Conservation (phyloP, 2,113 vertebrate species). For the Serinus canaria region DNA sequence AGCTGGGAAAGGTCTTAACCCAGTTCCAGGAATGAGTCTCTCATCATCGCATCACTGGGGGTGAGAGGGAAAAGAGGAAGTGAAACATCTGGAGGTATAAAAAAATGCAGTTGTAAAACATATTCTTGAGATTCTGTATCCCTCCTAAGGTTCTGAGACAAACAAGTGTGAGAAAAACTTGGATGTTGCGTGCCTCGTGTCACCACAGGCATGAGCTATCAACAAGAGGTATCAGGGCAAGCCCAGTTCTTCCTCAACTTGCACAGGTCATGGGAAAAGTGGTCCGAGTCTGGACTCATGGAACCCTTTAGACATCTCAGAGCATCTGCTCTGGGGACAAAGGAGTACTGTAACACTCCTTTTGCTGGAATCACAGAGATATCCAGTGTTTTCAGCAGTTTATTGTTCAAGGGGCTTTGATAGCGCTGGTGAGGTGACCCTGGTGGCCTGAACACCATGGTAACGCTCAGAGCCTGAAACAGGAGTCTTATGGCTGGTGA, state of each 20-base stretch:
- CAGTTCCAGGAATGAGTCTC: background rate
- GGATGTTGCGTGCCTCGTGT: background rate
- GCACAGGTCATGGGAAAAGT: background rate
- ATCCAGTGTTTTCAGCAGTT: background rate
- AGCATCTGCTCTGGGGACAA: background rate
- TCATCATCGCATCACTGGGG: background rate
- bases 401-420: background rate
- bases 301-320: background rate
- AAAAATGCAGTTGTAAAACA: background rate
- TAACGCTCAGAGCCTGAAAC: background rate
- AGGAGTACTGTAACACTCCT: background rate
- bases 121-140: background rate
- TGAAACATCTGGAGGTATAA: background rate
- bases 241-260: background rate
- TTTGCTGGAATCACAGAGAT: background rate
- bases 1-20: background rate
- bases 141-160: background rate
- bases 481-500: background rate
- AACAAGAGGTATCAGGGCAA: background rate
- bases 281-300: background rate
- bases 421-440: background rate
- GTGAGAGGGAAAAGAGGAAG: background rate
- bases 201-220: background rate
- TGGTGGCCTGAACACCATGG: background rate
- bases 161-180: background rate